These are phyloP conservation scores for Spea bombifrons DNA, from an alignment of 2,113 vertebrate genomes.

Conservation along the genomic window DNA sequence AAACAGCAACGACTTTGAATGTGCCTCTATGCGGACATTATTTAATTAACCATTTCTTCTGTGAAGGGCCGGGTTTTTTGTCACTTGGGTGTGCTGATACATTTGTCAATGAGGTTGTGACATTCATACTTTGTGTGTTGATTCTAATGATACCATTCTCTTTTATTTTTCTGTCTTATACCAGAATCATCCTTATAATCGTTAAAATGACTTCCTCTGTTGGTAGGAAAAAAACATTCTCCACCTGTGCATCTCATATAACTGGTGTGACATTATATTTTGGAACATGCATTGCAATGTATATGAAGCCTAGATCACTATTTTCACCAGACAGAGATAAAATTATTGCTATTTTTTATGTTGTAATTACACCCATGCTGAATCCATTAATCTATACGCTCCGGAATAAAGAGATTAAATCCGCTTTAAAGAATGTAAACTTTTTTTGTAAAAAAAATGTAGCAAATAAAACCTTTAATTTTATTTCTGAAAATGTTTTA, in stretches of 20 bases:
- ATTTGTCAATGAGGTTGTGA: slow-evolving; percentile 18
- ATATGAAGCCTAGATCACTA: no score
- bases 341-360: no score
- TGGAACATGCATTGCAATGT: background rate
- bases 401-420: no score
- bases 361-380: no score
- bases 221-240: slow-evolving; percentile 48
- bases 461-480: no score
- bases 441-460: no score
- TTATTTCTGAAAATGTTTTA: no score
- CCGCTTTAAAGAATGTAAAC: no score
- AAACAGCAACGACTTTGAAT: slow-evolving; percentile 6
- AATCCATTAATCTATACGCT: no score
- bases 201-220: slow-evolving; percentile 30
- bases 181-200: slow-evolving; percentile 8
- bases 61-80: slow-evolving; percentile 46
- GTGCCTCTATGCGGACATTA: slow-evolving; percentile 31
- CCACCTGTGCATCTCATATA: slow-evolving; percentile 53
- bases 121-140: slow-evolving; percentile 23
- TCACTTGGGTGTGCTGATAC: slow-evolving; percentile 41
- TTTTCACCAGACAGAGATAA: no score
- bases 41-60: slow-evolving; percentile 40
- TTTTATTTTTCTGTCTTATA: slow-evolving; percentile 50
- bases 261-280: slow-evolving; percentile 45
- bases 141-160: slow-evolving; percentile 41